Percentiles rank a stretch among this genome's conserved stretches.
Evolutionary conservation across 2,797 vertebrate species (phyloP).

Genomic region (Argyrosomus regius): DNA sequence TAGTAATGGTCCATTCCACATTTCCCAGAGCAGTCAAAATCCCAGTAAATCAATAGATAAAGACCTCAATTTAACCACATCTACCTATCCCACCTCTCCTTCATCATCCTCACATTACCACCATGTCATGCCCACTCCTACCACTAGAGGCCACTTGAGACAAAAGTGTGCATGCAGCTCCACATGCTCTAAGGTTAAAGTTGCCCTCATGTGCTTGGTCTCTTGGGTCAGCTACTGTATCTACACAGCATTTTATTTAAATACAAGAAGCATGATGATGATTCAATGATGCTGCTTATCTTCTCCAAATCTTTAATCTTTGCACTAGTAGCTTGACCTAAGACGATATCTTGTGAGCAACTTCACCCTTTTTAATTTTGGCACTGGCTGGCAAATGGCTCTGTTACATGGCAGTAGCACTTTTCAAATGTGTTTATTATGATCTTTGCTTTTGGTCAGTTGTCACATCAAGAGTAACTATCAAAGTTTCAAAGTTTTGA

Average conservation of each 20-base stretch:
- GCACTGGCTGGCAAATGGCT: slow-evolving; percentile 70
- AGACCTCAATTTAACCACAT: slow-evolving; percentile 77
- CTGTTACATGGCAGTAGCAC: slow-evolving; percentile 76
- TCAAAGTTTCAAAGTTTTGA: slow-evolving; percentile 58
- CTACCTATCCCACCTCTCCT: slow-evolving; percentile 65
- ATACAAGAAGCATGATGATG: slow-evolving; percentile 5
- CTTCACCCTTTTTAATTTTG: slow-evolving; percentile 73
- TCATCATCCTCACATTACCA: slow-evolving; percentile 76
- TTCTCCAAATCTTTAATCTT: slow-evolving; percentile 24
- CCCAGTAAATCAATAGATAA: slow-evolving; percentile 83
- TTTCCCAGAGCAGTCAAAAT: slow-evolving; percentile 83
- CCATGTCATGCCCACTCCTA: slow-evolving; percentile 80
- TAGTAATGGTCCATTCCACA: slow-evolving; percentile 86
- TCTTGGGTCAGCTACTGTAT: slow-evolving; percentile 72
- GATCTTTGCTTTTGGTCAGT: slow-evolving; percentile 45
- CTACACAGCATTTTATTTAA: slow-evolving; percentile 20
- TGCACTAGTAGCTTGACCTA: slow-evolving; percentile 60
- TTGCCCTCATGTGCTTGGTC: slow-evolving; percentile 68
- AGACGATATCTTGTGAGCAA: slow-evolving; percentile 70
- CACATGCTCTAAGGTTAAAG: slow-evolving; percentile 73
- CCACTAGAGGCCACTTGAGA: slow-evolving; percentile 74
- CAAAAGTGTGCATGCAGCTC: slow-evolving; percentile 79
- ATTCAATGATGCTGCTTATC: slow-evolving; percentile 2
- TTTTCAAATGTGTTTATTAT: slow-evolving; percentile 58
- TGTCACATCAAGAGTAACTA: slow-evolving; percentile 62